Evolutionary conservation across 2,797 vertebrate genomes (phyloP), one percentile per base, ranked within the genome.

Genomic region (Setipinna tenuifilis): DNA sequence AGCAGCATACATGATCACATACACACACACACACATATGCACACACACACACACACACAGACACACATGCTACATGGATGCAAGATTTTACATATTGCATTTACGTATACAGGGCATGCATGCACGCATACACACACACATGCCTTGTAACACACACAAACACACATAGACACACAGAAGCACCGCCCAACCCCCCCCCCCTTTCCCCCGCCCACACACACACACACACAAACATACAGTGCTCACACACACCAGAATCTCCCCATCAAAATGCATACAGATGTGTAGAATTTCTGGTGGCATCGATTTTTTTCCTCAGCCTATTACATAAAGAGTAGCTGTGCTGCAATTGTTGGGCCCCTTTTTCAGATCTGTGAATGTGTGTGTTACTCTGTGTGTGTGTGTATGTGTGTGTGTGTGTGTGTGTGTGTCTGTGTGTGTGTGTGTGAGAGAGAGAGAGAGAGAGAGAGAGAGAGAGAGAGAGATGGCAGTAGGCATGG

Each of bases 321-420:
- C 91, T 92, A 91, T 95, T 93, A 93, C 90, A 92, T 93, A 92
- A 94, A 94, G 89, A 93, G 91, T 90, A 90, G 90, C 89, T 90
- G 88, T 89, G 90, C 83, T 59, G 92, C 91, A 91, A 92, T 91
- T 92, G 91, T 90, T 1, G 75, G 89, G 90, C 17, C 17, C 19
- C 71, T 19, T 21, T 78, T 25, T 19, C 6, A 78, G 31, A 78
- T 44, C 35, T 78, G 11, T 31, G 12, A 28, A 88, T 84, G 86
- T 90, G 87, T 54, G 50, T 54, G 50, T 54, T 54, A 14, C 4
- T 48, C 4, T 48, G 46, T 48, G 46, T 48, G 46, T 48, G 46
- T 48, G 46, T 48, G 46, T 48, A 4, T 3, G 3, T 48, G 46
- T 48, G 46, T 48, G 46, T 48, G 46, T 48, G 46, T 48, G 46